These are phyloP conservation scores for Drosophila varians DNA, from an alignment of 1,140 invertebrate species.

Conservation along the genomic window DNA sequence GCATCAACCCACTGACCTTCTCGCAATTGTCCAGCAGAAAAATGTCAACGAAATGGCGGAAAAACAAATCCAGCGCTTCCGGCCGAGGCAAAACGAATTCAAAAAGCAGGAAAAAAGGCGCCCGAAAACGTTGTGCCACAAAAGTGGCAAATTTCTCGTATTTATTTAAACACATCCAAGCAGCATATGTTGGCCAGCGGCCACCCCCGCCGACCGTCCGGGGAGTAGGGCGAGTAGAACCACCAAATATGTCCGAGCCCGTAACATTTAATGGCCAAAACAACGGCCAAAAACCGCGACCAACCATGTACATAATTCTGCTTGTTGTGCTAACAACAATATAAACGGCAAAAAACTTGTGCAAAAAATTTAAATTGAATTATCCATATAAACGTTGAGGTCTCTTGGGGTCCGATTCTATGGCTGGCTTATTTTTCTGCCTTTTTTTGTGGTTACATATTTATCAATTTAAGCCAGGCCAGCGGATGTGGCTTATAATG, in stretches of 20 bases:
- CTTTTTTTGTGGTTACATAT: slow-evolving; percentile 41
- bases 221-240: slow-evolving; percentile 4
- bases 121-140: slow-evolving; percentile 48
- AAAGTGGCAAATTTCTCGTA: slow-evolving; percentile 78
- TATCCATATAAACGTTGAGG: slow-evolving; percentile 76
- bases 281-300: slow-evolving; percentile 55
- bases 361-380: slow-evolving; percentile 77
- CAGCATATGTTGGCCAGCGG: slow-evolving; percentile 68
- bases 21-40: slow-evolving; percentile 63
- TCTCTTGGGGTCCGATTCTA: slow-evolving; percentile 38
- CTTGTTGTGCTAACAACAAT: slow-evolving; percentile 42
- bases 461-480: slow-evolving; percentile 75
- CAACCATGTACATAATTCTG: slow-evolving; percentile 70
- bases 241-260: slow-evolving; percentile 55
- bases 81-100: slow-evolving; percentile 52
- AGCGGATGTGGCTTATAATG: slow-evolving; percentile 80
- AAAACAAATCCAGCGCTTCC: slow-evolving; percentile 78
- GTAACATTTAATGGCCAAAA: slow-evolving; percentile 75
- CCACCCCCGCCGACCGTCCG: slow-evolving; percentile 9
- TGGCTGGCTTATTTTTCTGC: slow-evolving; percentile 15
- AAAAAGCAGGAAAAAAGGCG: slow-evolving; percentile 16
- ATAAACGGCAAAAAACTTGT: slow-evolving; percentile 50
- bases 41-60: slow-evolving; percentile 78
- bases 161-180: slow-evolving; percentile 80
- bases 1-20: slow-evolving; percentile 73